These are phyloP conservation scores for Eilema caniola DNA, from an alignment of 2,888 invertebrate species.

Conservation along the genomic window DNA sequence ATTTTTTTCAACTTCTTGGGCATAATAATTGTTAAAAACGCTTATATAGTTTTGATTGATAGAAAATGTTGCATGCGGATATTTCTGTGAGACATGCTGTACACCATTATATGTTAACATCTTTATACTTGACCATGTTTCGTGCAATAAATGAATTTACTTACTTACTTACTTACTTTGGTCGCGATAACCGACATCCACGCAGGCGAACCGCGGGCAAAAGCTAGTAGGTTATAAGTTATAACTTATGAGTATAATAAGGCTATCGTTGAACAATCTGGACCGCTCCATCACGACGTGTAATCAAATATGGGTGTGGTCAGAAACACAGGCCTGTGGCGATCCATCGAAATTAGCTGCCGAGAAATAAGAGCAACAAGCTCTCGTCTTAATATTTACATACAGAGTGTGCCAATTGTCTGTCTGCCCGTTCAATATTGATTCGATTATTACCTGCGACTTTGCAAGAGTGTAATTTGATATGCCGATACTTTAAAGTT, in stretches of 20 bases:
- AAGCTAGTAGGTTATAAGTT: background rate
- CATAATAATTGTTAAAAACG: too few species aligned
- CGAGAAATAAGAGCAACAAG: conserved; percentile 56
- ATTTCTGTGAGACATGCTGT: too few species aligned
- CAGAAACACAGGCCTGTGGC: conserved; percentile 37
- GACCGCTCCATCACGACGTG: conserved; percentile 26
- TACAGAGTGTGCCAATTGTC: conserved; percentile 14
- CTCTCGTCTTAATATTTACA: conserved; percentile 16
- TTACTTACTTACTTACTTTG: too few species aligned
- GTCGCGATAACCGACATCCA: too few species aligned
- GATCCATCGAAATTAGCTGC: conserved; percentile 69
- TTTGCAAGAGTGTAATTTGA: background rate
- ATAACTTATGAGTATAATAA: background rate
- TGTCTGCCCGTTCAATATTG: background rate
- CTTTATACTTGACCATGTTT: too few species aligned
- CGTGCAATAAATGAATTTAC: too few species aligned
- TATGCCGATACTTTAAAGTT: background rate
- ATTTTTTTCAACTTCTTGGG: too few species aligned
- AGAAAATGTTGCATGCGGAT: too few species aligned
- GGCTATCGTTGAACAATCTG: background rate
- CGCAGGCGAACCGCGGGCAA: too few species aligned
- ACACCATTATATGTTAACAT: too few species aligned
- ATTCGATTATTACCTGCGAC: background rate
- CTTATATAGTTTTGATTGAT: too few species aligned
- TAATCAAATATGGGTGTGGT: conserved; percentile 53